Evolutionary conservation across 2,888 invertebrate species (phyloP).

Genomic region (Mythimna impura): DNA sequence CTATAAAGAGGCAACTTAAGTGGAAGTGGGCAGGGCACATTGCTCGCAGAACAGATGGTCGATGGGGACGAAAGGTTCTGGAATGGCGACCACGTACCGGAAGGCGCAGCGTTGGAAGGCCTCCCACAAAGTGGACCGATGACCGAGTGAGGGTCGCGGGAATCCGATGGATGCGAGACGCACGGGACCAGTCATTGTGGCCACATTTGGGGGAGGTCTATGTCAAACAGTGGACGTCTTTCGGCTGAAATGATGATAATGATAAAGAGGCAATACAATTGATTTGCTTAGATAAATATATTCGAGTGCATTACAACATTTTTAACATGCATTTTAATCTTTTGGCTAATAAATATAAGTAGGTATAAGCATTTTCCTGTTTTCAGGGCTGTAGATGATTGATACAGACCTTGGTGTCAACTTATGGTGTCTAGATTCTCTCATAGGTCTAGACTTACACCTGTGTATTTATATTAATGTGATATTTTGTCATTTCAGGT

Average conservation of each 20-base stretch:
- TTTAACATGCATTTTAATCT: not conserved
- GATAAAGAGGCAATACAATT: not conserved
- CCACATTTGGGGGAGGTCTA: no score
- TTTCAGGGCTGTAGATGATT: slow-evolving; percentile 16
- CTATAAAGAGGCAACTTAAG: not conserved
- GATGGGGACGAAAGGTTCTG: no score
- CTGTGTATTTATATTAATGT: slow-evolving; percentile 36
- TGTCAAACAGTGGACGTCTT: no score
- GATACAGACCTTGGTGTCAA: slow-evolving; percentile 40
- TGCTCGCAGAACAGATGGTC: no score
- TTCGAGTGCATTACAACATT: not conserved
- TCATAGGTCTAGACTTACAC: slow-evolving; percentile 18
- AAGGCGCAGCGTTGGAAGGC: no score
- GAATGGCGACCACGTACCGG: no score
- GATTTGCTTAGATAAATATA: not conserved
- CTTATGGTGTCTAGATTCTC: slow-evolving; percentile 22
- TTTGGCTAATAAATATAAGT: not conserved
- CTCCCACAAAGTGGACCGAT: no score
- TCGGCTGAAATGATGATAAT: no score
- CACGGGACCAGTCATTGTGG: no score
- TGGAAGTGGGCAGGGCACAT: no score
- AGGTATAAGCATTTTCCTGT: slow-evolving; percentile 15
- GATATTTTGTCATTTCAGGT: slow-evolving; percentile 51
- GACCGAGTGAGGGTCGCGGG: no score
- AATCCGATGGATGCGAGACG: no score